Percentiles rank a stretch among this genome's conserved stretches.
Evolutionary conservation across 2,888 invertebrate genomes (phyloP).

Genomic region (Spodoptera picta): DNA sequence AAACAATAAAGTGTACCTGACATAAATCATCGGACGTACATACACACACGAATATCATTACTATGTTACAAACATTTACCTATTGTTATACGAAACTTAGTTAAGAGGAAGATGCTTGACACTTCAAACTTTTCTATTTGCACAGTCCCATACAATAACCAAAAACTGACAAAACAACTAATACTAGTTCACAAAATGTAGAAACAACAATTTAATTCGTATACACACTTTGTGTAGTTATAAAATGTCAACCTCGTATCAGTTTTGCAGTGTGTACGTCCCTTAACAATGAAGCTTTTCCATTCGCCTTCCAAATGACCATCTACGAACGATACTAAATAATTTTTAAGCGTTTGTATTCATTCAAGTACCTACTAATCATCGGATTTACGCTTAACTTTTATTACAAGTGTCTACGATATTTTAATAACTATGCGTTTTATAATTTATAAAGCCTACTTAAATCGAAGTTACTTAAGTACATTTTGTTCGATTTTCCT

Average conservation of each 20-base stretch:
- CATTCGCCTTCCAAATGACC: constrained; percentile 59
- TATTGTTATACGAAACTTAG: constrained; percentile 78
- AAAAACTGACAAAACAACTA: constrained; percentile 70
- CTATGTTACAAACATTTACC: constrained; percentile 75
- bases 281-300: constrained; percentile 56
- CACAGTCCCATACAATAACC: constrained; percentile 74
- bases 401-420: constrained; percentile 83
- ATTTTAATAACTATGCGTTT: constrained; percentile 83
- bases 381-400: constrained; percentile 78
- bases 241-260: constrained; percentile 37
- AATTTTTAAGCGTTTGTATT: constrained; percentile 79
- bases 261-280: constrained; percentile 69
- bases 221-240: constrained; percentile 76
- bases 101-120: constrained; percentile 63
- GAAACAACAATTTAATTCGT: constrained; percentile 82
- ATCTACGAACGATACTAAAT: constrained; percentile 79
- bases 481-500: constrained; percentile 86
- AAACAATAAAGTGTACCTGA: constrained; percentile 84
- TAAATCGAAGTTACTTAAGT: constrained; percentile 87
- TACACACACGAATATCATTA: constrained; percentile 75
- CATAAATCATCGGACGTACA: constrained; percentile 83
- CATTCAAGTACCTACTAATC: constrained; percentile 82
- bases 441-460: constrained; percentile 88
- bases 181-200: constrained; percentile 62
- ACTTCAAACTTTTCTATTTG: constrained; percentile 67